These are phyloP conservation scores for Papilio glaucus DNA, from an alignment of 1,140 invertebrate species.

Conservation along the genomic window DNA sequence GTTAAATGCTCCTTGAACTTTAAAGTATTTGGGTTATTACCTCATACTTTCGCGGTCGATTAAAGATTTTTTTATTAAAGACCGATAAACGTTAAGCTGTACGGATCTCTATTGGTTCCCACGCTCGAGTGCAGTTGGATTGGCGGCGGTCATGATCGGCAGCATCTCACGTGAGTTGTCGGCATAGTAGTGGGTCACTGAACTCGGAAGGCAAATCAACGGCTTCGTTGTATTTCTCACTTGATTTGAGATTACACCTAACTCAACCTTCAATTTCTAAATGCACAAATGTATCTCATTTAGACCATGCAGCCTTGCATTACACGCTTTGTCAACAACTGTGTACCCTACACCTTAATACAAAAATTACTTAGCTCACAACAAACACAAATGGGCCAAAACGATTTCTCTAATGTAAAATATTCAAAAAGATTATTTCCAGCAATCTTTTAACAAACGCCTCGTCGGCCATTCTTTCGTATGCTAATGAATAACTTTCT, in stretches of 20 bases:
- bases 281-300: background rate
- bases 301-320: background rate
- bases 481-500: conserved; percentile 13
- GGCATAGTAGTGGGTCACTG: background rate
- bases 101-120: background rate
- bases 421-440: too few relatives aligned
- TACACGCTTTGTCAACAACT: background rate
- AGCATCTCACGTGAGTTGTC: background rate
- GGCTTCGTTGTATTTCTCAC: background rate
- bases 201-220: background rate
- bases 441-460: background rate
- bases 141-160: background rate
- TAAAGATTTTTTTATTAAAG: background rate
- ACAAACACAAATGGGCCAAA: background rate
- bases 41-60: conserved; percentile 11
- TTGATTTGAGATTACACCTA: background rate
- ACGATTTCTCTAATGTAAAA: background rate
- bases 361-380: background rate
- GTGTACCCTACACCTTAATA: too few relatives aligned
- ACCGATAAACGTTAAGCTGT: background rate
- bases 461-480: background rate
- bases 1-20: conserved; percentile 5
- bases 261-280: too few relatives aligned
- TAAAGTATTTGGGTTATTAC: conserved; percentile 12
- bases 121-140: background rate